phyloP scores from a whole-genome alignment of 2,797 vertebrate genomes.

The Gallinago solitaria region DNA sequence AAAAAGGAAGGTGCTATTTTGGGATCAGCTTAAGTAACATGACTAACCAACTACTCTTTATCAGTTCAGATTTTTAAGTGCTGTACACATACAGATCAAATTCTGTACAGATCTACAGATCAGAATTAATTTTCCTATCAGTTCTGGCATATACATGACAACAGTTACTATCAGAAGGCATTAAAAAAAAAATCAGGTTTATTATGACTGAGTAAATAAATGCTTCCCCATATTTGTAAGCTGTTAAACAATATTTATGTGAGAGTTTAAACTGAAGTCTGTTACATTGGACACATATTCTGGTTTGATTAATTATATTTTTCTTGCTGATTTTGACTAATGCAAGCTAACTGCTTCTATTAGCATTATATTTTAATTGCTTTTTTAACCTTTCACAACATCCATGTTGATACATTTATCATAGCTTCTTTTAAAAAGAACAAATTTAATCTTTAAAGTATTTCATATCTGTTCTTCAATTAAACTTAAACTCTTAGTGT shows the following conservation, averaged over 20 bases:
- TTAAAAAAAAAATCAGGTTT: not conserved
- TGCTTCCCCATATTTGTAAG: not conserved
- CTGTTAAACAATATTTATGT: not conserved
- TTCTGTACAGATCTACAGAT: not conserved
- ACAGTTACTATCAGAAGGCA: slow-evolving; percentile 10
- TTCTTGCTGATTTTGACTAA: not conserved
- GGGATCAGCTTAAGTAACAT: slow-evolving; percentile 75
- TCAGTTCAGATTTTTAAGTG: slow-evolving; percentile 70
- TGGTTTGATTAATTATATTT: not conserved
- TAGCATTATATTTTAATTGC: not conserved
- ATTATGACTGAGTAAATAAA: not conserved
- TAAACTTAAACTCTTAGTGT: not conserved
- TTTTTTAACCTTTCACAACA: slow-evolving; percentile 30
- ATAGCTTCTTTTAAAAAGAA: not conserved
- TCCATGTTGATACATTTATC: not conserved
- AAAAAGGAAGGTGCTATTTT: slow-evolving; percentile 79
- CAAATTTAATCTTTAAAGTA: not conserved
- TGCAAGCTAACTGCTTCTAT: not conserved
- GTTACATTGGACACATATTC: not conserved
- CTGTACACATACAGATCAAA: slow-evolving; percentile 3
- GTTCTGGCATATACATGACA: not conserved
- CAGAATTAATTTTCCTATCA: not conserved
- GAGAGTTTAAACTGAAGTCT: not conserved
- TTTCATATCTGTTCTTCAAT: not conserved
- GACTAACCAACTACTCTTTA: slow-evolving; percentile 72